Evolutionary conservation across 2,113 vertebrate genomes (phyloP).

Genomic region (Sebastes fasciatus): DNA sequence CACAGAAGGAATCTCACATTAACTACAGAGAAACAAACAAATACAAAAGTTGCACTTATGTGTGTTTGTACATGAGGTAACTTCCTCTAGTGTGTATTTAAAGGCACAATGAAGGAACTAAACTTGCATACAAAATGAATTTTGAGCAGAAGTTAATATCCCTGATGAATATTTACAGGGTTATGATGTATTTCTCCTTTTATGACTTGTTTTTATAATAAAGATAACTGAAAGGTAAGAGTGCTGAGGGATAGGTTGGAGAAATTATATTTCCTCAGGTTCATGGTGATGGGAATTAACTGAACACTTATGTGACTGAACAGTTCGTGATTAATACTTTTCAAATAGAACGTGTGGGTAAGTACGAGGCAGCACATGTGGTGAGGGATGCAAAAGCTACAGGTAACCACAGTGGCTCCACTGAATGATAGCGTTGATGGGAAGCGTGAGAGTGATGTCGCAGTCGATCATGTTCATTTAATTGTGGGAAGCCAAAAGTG

Average conservation of each 20-base stretch:
- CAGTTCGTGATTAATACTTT: not conserved
- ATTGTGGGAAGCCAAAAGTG: too few species aligned
- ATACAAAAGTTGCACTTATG: not conserved
- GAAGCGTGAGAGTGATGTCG: not conserved
- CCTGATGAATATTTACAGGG: not conserved
- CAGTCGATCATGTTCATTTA: too few species aligned
- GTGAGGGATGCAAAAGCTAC: slow-evolving; percentile 45
- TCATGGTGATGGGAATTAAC: not conserved
- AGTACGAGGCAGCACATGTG: not conserved
- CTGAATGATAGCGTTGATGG: not conserved
- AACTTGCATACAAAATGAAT: not conserved
- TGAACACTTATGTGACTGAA: not conserved
- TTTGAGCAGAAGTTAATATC: not conserved
- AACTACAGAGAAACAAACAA: not conserved
- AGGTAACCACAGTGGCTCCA: slow-evolving; percentile 38
- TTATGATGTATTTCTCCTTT: not conserved
- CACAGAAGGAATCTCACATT: not conserved
- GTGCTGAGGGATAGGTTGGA: not conserved
- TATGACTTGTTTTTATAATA: not conserved
- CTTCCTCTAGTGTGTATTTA: not conserved
- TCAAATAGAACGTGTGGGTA: slow-evolving; percentile 12
- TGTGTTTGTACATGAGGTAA: not conserved
- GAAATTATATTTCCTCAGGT: not conserved
- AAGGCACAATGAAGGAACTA: not conserved
- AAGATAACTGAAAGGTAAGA: too few species aligned